Conservation (phyloP, 2,113 vertebrate genomes). For the Ptilonorhynchus violaceus region DNA sequence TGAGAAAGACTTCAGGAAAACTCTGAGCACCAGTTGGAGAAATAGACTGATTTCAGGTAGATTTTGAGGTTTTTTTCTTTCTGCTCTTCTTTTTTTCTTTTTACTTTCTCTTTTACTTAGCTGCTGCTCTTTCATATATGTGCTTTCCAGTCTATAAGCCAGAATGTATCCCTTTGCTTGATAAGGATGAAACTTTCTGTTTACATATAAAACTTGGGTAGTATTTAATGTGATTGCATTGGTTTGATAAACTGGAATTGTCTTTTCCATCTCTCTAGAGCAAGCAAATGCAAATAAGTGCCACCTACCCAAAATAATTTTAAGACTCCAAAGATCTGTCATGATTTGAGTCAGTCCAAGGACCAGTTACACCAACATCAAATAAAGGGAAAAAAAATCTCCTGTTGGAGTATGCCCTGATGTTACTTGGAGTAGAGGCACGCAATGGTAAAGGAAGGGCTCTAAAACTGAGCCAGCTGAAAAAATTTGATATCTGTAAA, state of each 20-base stretch:
- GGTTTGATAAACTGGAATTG: background rate
- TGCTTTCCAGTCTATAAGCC: background rate
- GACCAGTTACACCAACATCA: background rate
- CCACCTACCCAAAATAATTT: background rate
- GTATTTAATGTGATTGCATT: background rate
- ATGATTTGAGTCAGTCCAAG: background rate
- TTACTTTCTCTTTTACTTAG: background rate
- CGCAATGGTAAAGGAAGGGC: background rate
- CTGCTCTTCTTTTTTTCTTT: accelerated
- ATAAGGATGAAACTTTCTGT: background rate
- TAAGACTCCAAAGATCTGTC: background rate
- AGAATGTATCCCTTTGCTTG: background rate
- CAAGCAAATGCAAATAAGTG: background rate
- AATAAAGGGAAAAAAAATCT: background rate
- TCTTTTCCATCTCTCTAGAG: background rate
- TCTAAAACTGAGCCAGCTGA: background rate
- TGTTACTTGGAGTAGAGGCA: background rate
- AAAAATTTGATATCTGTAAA: background rate
- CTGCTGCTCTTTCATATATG: background rate
- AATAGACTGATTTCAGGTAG: background rate
- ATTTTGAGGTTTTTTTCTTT: background rate
- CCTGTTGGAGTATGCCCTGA: background rate
- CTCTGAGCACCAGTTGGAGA: background rate
- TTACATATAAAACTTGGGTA: background rate
- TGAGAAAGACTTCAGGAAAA: background rate